Evolutionary conservation across 2,797 vertebrate species (phyloP).

Genomic region (Hippoglossus hippoglossus): DNA sequence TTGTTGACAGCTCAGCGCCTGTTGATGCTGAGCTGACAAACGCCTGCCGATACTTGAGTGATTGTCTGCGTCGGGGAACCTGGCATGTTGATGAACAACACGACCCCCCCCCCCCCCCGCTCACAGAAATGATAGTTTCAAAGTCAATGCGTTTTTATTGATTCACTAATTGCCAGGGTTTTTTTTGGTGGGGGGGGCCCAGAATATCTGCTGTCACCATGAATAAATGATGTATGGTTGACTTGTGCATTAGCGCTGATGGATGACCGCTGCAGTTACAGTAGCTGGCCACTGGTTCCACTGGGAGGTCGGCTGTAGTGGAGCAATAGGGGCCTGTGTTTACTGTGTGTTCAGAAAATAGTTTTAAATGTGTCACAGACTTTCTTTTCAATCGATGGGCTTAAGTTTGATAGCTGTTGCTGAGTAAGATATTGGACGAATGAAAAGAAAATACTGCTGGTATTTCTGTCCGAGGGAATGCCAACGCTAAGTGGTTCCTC

Average conservation of each 20-base stretch:
- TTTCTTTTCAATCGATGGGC: slow-evolving; percentile 10
- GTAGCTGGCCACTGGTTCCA: slow-evolving; percentile 10
- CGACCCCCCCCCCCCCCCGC: neutral
- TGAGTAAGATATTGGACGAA: slow-evolving; percentile 12
- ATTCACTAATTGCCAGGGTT: slow-evolving; percentile 82
- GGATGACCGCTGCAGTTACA: slow-evolving; percentile 49
- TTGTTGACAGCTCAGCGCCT: slow-evolving; percentile 42
- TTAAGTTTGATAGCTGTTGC: neutral
- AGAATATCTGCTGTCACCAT: slow-evolving; percentile 74
- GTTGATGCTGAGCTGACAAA: slow-evolving; percentile 72
- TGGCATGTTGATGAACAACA: slow-evolving; percentile 76
- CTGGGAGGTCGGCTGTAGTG: slow-evolving; percentile 4
- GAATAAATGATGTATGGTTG: slow-evolving; percentile 81
- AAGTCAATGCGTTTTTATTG: slow-evolving; percentile 79
- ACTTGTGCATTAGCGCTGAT: slow-evolving; percentile 66
- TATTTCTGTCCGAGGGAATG: slow-evolving; percentile 15
- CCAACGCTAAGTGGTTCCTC: slow-evolving; percentile 52
- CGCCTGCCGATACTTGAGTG: slow-evolving; percentile 65
- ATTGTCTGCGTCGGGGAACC: slow-evolving; percentile 66
- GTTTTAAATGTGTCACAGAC: slow-evolving; percentile 10
- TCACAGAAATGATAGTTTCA: slow-evolving; percentile 72
- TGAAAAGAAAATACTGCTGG: slow-evolving; percentile 15
- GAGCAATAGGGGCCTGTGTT: neutral
- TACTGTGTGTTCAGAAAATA: neutral
- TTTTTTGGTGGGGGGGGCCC: slow-evolving; percentile 21